Conservation (phyloP, 2,797 vertebrate species). For the Bradypodion ventrale region DNA sequence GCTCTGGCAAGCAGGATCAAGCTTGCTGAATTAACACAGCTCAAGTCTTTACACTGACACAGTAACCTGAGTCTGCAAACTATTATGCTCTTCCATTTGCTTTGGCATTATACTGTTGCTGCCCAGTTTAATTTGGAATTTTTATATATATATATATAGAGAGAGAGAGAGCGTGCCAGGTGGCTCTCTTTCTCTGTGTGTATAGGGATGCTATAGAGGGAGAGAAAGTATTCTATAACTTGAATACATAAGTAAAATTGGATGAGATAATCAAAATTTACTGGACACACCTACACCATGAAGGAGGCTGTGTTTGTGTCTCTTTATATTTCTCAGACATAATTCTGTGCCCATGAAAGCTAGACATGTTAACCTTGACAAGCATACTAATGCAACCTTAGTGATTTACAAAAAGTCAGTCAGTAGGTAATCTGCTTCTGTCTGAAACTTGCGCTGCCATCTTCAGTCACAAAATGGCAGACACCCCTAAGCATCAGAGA, state of each 20-base stretch:
- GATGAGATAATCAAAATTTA: too few species aligned
- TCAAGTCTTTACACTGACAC: conserved; percentile 70
- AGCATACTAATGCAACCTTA: background rate
- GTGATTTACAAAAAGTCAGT: background rate
- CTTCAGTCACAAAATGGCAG: background rate
- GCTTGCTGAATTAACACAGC: conserved; percentile 76
- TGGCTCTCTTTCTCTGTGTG: too few species aligned
- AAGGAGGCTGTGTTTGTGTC: background rate
- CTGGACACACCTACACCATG: background rate
- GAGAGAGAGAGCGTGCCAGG: too few species aligned
- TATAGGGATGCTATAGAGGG: too few species aligned
- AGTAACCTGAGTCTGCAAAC: conserved; percentile 71
- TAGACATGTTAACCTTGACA: background rate
- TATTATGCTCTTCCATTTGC: conserved; percentile 71
- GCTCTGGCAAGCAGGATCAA: conserved; percentile 77
- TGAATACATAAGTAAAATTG: too few species aligned
- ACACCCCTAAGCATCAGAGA: background rate
- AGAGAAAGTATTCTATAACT: too few species aligned
- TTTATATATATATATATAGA: conserved; percentile 4
- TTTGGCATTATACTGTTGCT: conserved; percentile 69
- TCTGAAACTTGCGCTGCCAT: background rate
- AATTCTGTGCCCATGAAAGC: background rate
- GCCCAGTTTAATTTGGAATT: conserved; percentile 68
- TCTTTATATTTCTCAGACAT: background rate
- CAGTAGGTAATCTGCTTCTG: background rate